phyloP scores from a whole-genome alignment of 2,888 invertebrate species.

The Carterocephalus palaemon region DNA sequence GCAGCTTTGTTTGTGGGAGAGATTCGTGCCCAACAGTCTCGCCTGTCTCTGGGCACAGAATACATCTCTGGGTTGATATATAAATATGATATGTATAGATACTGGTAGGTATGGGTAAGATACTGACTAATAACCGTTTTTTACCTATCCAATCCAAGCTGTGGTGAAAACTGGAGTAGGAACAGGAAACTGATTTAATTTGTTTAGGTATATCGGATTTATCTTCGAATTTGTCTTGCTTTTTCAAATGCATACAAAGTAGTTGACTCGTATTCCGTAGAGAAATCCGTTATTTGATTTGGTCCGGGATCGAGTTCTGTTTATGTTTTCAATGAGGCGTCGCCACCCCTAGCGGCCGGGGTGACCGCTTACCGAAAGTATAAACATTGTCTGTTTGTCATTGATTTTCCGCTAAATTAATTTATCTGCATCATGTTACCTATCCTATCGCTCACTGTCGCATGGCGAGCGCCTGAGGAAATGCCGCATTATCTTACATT shows the following conservation, averaged over 20 bases:
- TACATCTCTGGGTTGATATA: no score
- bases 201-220: no score
- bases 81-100: no score
- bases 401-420: conserved; percentile 77
- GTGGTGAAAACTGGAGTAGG: no score
- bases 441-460: conserved; percentile 33
- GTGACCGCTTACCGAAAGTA: conserved; percentile 57
- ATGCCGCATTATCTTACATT: conserved; percentile 10
- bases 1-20: no score
- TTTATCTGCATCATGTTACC: conserved; percentile 47
- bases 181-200: no score
- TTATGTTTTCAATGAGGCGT: conserved; percentile 67
- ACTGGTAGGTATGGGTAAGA: no score
- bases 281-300: conserved; percentile 58
- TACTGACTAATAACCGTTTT: no score
- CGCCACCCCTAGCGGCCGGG: conserved; percentile 47
- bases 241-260: neutral
- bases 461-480: conserved; percentile 4
- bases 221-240: neutral
- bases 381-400: conserved; percentile 68
- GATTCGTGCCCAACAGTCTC: no score
- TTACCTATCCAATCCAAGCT: no score
- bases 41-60: no score
- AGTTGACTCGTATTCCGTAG: conserved; percentile 39
- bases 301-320: conserved; percentile 63